Evolutionary conservation across 2,888 invertebrate genomes (phyloP), one percentile per base, ranked within the genome.

Genomic region (Blastobasis adustella): DNA sequence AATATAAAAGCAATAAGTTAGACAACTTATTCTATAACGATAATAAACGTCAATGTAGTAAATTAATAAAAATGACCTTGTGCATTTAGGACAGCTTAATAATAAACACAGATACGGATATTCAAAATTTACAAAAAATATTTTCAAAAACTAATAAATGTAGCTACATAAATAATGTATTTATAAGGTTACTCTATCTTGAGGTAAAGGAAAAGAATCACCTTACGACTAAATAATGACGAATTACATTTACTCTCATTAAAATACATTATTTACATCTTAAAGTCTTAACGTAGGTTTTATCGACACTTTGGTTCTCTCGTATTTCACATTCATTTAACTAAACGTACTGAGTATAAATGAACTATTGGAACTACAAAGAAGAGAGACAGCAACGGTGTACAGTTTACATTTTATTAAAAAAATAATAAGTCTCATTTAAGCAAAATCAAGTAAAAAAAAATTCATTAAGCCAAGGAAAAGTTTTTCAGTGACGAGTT

Each of bases 291-390:
- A 71, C 67, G 67, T 72, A 76, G 65, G 73, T 67, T 23, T 72
- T 68, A 71, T 69, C 60, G 70, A 76, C 71, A 83, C 81, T 84
- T 85, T 85, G 84, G 84, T 81, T 83, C 76, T 77, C 76, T 76
- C 77, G 69, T 75, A 67, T 61, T 64, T 59, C 59, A 58, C 38
- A 49, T 50, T 46, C 50, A 56, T 57, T 68, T 67, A 63, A 68
- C 73, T 67, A 63, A 72, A 67, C 66, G 72, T 78, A 79, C 79
- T 82, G 84, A 83, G 82, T 83, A 82, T 76, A 78, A 78, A 80
- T 70, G 66, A 71, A 71, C 57, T 57, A 57, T 55, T 60, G 56
- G 51, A 61, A 59, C 62, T 52, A 60, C 58, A 58, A 58, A 54
- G 49, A 55, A 57, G 60, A 50, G 61, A 72, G 69, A 75, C 77